Base-by-base conservation (phyloP, 1,140 invertebrate species). In the Maniola jurtina region DNA sequence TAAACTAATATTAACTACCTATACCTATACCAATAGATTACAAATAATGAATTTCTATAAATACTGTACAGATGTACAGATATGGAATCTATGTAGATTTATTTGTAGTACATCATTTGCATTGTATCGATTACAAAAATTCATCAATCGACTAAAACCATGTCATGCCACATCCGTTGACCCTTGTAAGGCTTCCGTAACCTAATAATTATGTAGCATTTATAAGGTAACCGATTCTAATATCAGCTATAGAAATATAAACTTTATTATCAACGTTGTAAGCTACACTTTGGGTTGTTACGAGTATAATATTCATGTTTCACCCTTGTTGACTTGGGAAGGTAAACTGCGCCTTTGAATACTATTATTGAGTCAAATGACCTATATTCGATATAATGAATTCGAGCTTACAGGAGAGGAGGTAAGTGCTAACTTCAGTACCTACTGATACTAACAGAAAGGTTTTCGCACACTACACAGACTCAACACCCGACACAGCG, bases 131-230 rank as follows among this genome's bases (percentile, higher is more conserved):
- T 42, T 42, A 42, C 6, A 9, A 11, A 42, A 42, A 9, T 42
- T 42, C 42, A 11, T 11, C 42, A 45, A 45, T 45, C 42, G 2
- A 45, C 9, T 45, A 45, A 33, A 56, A 52, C 16, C 47, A 16
- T 62, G 47, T 50, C 60, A 54, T 52, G 60, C 50, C 34, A 62
- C 50, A 62, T 62, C 50, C 40, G 60, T 47, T 35, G 60, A 62
- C 60, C 47, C 60, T 62, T 62, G 52, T 62, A 62, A 62, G 60
- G 60, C 16, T 62, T 62, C 60, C 50, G 34, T 62, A 62, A 62
- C 57, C 45, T 59, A 59, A 58, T 58, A 58, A 59, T 59, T 59
- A 33, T 45, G 40, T 59, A 59, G 57, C 57, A 59, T 13, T 42
- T 25, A 59, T 10, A 42, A 15, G 25, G 45, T 10, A 35, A 25